Conservation (phyloP, 2,113 vertebrate species). For the Sterrhoptilus dennistouni region DNA sequence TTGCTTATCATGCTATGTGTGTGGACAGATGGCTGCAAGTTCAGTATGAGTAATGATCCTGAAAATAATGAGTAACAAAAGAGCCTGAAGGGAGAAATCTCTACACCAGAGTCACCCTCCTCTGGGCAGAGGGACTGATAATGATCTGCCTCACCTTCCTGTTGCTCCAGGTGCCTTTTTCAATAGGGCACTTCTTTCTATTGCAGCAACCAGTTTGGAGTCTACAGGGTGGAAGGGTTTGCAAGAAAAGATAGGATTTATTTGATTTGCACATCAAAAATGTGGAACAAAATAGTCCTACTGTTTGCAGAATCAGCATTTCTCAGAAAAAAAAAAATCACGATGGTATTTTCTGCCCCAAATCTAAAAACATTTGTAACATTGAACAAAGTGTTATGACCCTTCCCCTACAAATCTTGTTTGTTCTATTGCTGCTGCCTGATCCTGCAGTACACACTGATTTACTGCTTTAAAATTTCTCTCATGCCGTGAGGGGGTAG, state of each 20-base stretch:
- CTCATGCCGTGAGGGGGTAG: not conserved
- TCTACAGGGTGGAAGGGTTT: not conserved
- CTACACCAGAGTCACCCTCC: not conserved
- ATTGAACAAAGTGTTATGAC: not conserved
- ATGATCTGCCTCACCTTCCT: not conserved
- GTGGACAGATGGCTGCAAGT: not conserved
- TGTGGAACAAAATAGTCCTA: not conserved
- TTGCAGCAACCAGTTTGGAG: not conserved
- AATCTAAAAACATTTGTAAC: not conserved
- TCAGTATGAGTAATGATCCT: not conserved
- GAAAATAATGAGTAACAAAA: not conserved
- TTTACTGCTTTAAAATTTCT: not conserved
- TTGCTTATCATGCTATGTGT: rapidly evolving
- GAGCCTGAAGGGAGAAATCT: not conserved
- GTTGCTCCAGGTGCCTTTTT: not conserved
- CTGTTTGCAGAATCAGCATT: not conserved
- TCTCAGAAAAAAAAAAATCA: not conserved
- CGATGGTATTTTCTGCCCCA: not conserved
- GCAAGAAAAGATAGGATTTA: not conserved
- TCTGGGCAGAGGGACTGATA: not conserved
- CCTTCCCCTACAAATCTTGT: not conserved
- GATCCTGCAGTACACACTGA: not conserved
- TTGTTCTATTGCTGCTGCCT: not conserved
- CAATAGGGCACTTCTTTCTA: not conserved
- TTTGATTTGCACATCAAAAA: not conserved